phyloP scores from a whole-genome alignment of 2,888 invertebrate species.

The Heliconius sara region DNA sequence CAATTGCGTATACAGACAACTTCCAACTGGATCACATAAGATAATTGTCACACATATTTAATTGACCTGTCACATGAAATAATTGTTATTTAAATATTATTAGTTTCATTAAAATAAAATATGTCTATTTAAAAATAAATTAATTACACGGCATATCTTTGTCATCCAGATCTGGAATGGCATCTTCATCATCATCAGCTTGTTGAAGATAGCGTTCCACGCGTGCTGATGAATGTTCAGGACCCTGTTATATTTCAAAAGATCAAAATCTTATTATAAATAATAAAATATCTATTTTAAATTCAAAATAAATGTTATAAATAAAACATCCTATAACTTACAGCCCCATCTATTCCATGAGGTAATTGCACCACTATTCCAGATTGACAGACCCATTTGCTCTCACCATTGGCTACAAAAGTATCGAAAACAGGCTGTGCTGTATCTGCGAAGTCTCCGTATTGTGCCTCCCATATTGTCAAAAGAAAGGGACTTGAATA shows the following conservation, averaged over 20 bases:
- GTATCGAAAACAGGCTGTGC: constrained; percentile 86
- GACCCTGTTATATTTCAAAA: constrained; percentile 77
- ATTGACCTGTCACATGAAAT: no score
- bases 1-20: neutral
- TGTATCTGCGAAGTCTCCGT: constrained; percentile 93
- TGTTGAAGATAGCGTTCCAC: constrained; percentile 87
- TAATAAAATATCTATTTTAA: neutral
- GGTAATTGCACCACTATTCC: constrained; percentile 91
- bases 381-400: constrained; percentile 92
- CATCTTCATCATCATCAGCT: constrained; percentile 86
- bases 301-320: neutral
- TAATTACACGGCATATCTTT: constrained; percentile 74
- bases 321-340: constrained; percentile 57
- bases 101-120: neutral
- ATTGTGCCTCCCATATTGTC: constrained; percentile 93
- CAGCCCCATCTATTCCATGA: constrained; percentile 91
- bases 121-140: constrained; percentile 45
- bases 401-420: constrained; percentile 87
- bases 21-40: neutral
- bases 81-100: neutral
- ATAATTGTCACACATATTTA: no score
- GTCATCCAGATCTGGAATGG: constrained; percentile 84
- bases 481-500: constrained; percentile 89
- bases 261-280: neutral
- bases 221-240: constrained; percentile 87